A percentile compares a stretch with the other conserved stretches of the same genome.
Evolutionary conservation across 2,797 vertebrate genomes (phyloP).

Genomic region (Pseudochirops cupreus): DNA sequence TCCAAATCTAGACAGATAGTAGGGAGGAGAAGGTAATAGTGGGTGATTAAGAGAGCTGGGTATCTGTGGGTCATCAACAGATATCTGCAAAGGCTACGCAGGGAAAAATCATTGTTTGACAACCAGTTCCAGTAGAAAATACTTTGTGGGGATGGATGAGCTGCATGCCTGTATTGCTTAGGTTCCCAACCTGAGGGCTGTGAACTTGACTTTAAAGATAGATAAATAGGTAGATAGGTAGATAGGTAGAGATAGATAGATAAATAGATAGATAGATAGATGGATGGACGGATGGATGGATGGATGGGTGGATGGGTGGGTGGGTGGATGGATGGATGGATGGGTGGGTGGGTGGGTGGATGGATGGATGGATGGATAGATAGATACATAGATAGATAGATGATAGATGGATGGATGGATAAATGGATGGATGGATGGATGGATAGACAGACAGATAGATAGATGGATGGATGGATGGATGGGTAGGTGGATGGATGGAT

Average conservation of each 20-base stretch:
- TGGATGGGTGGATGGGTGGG: too few species aligned
- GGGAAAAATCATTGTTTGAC: not conserved
- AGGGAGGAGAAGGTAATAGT: not conserved
- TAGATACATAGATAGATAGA: too few species aligned
- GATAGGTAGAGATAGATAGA: not conserved
- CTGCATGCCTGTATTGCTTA: not conserved
- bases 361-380: too few species aligned
- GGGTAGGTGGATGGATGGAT: too few species aligned
- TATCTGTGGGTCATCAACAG: not conserved
- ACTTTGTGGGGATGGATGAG: not conserved
- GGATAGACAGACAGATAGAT: too few species aligned
- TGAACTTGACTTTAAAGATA: not conserved
- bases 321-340: too few species aligned
- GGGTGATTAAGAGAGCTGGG: not conserved
- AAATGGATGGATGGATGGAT: too few species aligned
- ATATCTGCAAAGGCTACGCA: not conserved
- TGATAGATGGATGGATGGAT: too few species aligned
- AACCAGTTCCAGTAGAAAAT: not conserved
- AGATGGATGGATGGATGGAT: too few species aligned
- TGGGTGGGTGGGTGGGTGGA: accelerated
- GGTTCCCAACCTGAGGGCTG: not conserved
- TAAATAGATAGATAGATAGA: too few species aligned
- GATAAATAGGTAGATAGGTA: not conserved
- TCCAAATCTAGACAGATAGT: not conserved
- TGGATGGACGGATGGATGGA: too few species aligned